Conservation (phyloP, 2,888 invertebrate genomes). For the Himalopsyche tibetana region DNA sequence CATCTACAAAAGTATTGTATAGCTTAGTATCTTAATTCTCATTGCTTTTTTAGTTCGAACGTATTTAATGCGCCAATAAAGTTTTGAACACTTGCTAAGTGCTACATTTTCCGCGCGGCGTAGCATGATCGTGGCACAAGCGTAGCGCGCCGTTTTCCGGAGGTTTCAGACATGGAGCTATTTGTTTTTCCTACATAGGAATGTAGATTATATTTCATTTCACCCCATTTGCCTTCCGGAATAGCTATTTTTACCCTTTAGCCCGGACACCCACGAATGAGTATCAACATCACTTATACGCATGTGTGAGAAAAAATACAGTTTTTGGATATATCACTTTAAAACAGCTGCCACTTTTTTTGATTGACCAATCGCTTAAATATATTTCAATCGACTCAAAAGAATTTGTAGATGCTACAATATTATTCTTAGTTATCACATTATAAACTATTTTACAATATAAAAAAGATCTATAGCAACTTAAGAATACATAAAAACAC, state of each 20-base stretch:
- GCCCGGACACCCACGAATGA: constrained; percentile 45
- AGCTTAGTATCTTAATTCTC: neutral
- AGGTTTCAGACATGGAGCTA: constrained; percentile 50
- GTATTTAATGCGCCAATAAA: constrained; percentile 4
- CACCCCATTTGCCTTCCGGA: constrained; percentile 58
- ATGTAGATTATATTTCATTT: constrained; percentile 62
- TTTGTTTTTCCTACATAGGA: constrained; percentile 46
- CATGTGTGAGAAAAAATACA: neutral
- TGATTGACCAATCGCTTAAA: too few species aligned
- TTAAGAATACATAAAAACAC: too few species aligned
- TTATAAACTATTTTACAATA: too few species aligned
- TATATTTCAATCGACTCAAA: too few species aligned
- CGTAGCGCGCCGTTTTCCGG: constrained; percentile 28
- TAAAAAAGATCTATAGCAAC: too few species aligned
- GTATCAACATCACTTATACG: constrained; percentile 5
- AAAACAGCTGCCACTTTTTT: neutral
- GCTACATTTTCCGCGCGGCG: constrained; percentile 25
- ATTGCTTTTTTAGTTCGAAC: neutral
- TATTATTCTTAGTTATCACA: too few species aligned
- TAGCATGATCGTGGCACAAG: constrained; percentile 23
- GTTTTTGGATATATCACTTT: constrained; percentile 33
- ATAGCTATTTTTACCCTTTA: constrained; percentile 60
- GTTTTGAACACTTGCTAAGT: constrained; percentile 31
- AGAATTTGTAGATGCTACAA: too few species aligned
- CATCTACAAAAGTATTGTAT: neutral